Conservation (phyloP, 2,888 invertebrate genomes). For the Chymomyza amoena region DNA sequence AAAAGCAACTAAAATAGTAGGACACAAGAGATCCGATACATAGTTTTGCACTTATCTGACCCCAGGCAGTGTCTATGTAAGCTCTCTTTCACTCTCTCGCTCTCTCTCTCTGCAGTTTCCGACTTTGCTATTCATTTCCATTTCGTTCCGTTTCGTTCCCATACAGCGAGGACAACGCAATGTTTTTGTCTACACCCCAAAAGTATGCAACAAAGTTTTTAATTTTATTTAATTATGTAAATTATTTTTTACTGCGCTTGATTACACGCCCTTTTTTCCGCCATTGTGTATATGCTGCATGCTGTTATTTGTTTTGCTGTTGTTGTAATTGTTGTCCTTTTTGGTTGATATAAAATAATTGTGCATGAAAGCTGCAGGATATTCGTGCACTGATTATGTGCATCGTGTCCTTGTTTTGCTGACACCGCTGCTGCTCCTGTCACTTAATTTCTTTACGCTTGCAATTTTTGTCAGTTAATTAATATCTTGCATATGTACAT, state of each 20-base stretch:
- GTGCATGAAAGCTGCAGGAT: constrained; percentile 58
- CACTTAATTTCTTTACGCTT: background rate
- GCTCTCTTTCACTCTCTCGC: background rate
- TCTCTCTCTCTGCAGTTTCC: constrained; percentile 30
- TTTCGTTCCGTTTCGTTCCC: constrained; percentile 32
- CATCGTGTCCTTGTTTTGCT: background rate
- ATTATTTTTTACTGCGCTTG: constrained; percentile 29
- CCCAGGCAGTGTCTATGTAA: constrained; percentile 28
- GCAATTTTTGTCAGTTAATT: constrained; percentile 57
- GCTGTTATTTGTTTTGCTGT: constrained; percentile 6
- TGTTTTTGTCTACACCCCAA: background rate
- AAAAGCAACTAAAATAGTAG: background rate
- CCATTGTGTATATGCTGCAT: background rate
- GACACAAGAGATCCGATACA: constrained; percentile 30
- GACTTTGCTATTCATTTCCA: constrained; percentile 55
- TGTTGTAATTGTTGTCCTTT: no score
- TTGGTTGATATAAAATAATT: constrained; percentile 48
- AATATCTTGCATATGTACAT: constrained; percentile 33
- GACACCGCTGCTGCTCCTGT: background rate
- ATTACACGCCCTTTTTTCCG: background rate
- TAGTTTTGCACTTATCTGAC: constrained; percentile 67
- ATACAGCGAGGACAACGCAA: constrained; percentile 32
- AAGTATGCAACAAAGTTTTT: constrained; percentile 28
- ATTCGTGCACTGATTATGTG: constrained; percentile 53
- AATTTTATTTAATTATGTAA: constrained; percentile 64